Conservation (phyloP, 2,888 invertebrate genomes). For the Philaethria dido region DNA sequence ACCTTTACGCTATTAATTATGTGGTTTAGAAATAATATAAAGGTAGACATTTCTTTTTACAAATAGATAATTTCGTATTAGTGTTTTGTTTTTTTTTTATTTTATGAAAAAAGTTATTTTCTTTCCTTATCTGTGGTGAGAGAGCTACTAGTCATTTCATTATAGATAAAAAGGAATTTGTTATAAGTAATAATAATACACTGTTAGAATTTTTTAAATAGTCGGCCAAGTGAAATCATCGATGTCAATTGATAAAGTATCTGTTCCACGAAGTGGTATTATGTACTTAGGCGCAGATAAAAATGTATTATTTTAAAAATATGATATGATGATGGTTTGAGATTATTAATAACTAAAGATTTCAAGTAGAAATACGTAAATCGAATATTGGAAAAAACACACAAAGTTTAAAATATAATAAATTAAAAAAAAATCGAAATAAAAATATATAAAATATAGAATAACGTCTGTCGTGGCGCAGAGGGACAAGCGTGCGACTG, state of each 20-base stretch:
- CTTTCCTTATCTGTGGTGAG: neutral
- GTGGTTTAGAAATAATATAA: too few relatives aligned
- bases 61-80: too few relatives aligned
- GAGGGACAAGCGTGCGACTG: too few relatives aligned
- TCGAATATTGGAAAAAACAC: too few relatives aligned
- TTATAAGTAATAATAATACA: neutral
- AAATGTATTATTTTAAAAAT: neutral
- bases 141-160: neutral
- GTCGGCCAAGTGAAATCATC: conserved; percentile 15
- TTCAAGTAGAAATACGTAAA: neutral
- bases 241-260: conserved; percentile 30
- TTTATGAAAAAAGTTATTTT: too few relatives aligned
- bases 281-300: conserved; percentile 11
- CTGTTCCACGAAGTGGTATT: conserved; percentile 27
- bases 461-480: too few relatives aligned
- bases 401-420: too few relatives aligned
- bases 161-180: neutral
- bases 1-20: too few relatives aligned
- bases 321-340: neutral
- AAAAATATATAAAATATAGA: neutral
- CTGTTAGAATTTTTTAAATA: conserved; percentile 23
- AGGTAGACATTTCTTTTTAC: too few relatives aligned
- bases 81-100: too few relatives aligned
- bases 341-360: neutral
- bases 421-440: too few relatives aligned